A percentile compares a stretch with the other conserved stretches of the same genome.
These are phyloP conservation scores for Sympetrum striolatum DNA, from an alignment of 2,888 invertebrate species.

Conservation along the genomic window DNA sequence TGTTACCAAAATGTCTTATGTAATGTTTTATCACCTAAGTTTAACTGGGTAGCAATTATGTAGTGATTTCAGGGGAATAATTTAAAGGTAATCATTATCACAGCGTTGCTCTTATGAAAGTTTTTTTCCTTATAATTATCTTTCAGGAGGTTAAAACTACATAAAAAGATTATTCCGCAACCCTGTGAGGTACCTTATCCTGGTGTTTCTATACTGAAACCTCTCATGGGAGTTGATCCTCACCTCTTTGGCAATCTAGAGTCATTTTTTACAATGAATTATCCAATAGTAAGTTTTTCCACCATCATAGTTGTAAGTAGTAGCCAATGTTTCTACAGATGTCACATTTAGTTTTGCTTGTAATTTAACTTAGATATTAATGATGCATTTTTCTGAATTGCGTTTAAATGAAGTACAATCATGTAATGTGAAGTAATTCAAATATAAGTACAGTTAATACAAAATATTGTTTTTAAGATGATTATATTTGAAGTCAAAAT, in stretches of 20 bases:
- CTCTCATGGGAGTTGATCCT: constrained; percentile 91
- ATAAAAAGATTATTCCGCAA: constrained; percentile 67
- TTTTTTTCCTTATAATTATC: background rate
- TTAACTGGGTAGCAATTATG: background rate
- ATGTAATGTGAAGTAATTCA: too few relatives aligned
- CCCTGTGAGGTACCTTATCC: constrained; percentile 78
- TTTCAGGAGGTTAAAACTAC: constrained; percentile 69
- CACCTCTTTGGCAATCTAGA: constrained; percentile 90
- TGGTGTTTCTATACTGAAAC: constrained; percentile 92
- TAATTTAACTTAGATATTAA: too few relatives aligned
- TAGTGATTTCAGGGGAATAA: background rate
- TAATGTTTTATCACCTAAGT: background rate
- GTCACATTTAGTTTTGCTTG: too few relatives aligned
- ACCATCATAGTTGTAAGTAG: background rate
- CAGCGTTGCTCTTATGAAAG: too few relatives aligned
- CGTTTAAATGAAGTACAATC: too few relatives aligned
- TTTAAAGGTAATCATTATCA: too few relatives aligned
- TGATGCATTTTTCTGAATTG: too few relatives aligned
- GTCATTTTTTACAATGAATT: constrained; percentile 94
- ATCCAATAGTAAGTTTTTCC: constrained; percentile 70
- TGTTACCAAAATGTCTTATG: too few relatives aligned
- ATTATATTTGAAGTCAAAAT: too few relatives aligned
- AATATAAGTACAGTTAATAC: too few relatives aligned
- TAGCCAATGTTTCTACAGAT: too few relatives aligned
- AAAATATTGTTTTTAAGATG: too few relatives aligned